phyloP scores from a whole-genome alignment of 2,113 vertebrate genomes.

The Mormyrus iriodes region DNA sequence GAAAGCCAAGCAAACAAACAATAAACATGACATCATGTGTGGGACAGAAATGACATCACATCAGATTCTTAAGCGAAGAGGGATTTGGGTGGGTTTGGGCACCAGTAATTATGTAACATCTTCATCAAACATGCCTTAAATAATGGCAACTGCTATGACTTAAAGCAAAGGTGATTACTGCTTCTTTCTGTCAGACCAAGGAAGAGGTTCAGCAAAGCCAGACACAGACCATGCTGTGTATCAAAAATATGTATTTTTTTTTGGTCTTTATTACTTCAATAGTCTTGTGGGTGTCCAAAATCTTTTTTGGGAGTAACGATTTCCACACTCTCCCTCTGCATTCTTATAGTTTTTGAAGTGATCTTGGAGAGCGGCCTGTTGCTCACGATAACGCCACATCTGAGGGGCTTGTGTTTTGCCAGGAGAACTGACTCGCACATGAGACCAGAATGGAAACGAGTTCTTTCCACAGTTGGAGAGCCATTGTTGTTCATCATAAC shows the following conservation, averaged over 20 bases:
- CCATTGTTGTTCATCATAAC: neutral
- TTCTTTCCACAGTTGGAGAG: neutral
- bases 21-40: conserved; percentile 55
- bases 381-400: neutral
- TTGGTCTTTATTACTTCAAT: neutral
- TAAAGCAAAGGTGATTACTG: neutral
- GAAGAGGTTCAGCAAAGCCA: neutral
- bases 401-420: neutral
- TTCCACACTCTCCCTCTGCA: neutral
- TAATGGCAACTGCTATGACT: neutral
- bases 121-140: neutral
- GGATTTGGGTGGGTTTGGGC: neutral
- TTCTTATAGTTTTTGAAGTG: neutral
- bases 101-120: neutral
- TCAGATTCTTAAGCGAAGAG: conserved; percentile 16
- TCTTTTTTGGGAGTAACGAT: neutral
- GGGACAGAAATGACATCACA: conserved; percentile 43
- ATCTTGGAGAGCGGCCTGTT: neutral
- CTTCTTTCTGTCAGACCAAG: neutral
- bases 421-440: neutral
- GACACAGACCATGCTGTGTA: neutral
- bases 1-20: conserved; percentile 47
- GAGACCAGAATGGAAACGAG: neutral
- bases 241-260: neutral
- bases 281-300: neutral